phyloP scores from a whole-genome alignment of 2,113 vertebrate genomes.

The Poecile atricapillus region DNA sequence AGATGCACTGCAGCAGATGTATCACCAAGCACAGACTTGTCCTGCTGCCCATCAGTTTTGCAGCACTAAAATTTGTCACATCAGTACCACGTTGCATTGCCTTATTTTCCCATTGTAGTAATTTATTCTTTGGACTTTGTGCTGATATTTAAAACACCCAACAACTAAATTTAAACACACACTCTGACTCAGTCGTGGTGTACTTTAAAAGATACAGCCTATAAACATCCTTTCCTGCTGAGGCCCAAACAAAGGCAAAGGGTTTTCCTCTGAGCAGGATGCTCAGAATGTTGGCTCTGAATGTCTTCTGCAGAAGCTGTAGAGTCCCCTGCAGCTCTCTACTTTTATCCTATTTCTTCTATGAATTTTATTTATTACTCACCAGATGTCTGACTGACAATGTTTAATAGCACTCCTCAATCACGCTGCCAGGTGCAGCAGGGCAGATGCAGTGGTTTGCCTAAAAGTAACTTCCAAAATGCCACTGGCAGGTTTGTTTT shows the following conservation, averaged over 20 bases:
- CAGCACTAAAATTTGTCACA: fast-evolving
- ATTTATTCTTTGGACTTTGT: neutral
- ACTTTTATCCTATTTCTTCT: neutral
- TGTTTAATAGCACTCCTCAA: neutral
- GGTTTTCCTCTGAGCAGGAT: neutral
- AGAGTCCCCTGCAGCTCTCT: neutral
- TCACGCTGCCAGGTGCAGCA: neutral
- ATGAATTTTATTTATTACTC: neutral
- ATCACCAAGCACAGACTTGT: neutral
- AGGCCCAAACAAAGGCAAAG: conserved; percentile 27
- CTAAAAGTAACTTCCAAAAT: neutral
- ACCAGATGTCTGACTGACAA: neutral
- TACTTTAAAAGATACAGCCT: conserved; percentile 13
- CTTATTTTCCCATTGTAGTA: neutral
- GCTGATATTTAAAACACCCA: neutral
- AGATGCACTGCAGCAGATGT: neutral
- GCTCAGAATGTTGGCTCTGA: neutral
- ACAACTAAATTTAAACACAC: neutral
- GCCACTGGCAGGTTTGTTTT: neutral
- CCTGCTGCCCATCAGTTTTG: neutral
- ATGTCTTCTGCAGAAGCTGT: neutral
- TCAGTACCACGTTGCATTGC: neutral
- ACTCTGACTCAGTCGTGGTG: neutral
- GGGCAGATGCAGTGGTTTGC: neutral
- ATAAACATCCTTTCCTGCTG: conserved; percentile 55